Evolutionary conservation across 2,888 invertebrate genomes (phyloP).

Genomic region (Gymnosoma rotundatum): DNA sequence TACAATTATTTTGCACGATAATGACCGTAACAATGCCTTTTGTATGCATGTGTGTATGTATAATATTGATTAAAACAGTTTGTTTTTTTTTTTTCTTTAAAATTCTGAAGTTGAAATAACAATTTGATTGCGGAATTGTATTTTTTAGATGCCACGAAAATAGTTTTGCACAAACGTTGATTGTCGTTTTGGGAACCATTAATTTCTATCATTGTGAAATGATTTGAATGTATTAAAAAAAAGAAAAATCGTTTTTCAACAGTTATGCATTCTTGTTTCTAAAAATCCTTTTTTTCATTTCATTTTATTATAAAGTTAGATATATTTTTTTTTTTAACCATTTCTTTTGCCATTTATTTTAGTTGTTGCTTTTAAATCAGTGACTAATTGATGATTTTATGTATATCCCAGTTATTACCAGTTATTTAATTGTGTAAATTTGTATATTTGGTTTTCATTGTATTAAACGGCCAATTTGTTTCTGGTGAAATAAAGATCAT

Average conservation of each 20-base stretch:
- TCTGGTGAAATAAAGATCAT: no score
- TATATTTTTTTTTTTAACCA: background rate
- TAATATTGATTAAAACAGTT: constrained; percentile 18
- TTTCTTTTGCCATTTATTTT: background rate
- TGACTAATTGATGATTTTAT: no score
- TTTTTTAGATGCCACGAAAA: no score
- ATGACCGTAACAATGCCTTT: constrained; percentile 5
- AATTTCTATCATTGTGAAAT: constrained; percentile 36
- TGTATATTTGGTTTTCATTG: no score
- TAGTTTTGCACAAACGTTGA: constrained; percentile 2
- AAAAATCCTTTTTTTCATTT: background rate
- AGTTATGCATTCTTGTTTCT: background rate
- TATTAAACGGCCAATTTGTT: no score
- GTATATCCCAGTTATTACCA: background rate
- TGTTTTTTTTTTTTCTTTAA: background rate
- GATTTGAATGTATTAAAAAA: constrained; percentile 3
- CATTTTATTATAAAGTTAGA: no score
- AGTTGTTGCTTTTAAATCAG: background rate
- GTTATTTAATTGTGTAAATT: no score
- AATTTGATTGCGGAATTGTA: constrained; percentile 6
- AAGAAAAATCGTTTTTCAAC: background rate
- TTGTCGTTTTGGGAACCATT: constrained; percentile 39
- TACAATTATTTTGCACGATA: constrained; percentile 42
- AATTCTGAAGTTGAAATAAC: constrained; percentile 12
- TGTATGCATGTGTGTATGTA: background rate